phyloP scores from a whole-genome alignment of 53 echinoderm and acorn worm genomes.

The Arbacia lixula region DNA sequence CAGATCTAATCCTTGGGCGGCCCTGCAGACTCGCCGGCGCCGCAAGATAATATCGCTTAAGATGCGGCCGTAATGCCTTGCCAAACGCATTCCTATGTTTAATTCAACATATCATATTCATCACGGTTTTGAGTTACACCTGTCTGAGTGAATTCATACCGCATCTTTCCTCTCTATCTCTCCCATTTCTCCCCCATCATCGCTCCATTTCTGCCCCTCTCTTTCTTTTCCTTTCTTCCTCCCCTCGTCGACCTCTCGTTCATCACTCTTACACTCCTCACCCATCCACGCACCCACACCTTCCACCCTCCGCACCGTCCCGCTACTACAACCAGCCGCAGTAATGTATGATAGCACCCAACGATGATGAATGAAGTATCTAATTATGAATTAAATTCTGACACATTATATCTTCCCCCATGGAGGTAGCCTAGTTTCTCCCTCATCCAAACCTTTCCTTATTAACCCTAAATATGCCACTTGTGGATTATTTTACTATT shows the following conservation, averaged over 20 bases:
- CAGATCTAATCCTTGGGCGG: conserved; percentile 42
- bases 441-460: no score
- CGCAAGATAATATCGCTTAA: conserved; percentile 59
- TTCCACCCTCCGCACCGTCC: background rate
- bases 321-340: no score
- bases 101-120: conserved; percentile 62
- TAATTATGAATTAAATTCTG: conserved; percentile 15
- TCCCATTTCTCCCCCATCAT: background rate
- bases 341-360: no score
- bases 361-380: conserved; percentile 23
- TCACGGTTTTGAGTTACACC: conserved; percentile 41
- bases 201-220: conserved; percentile 3
- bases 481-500: no score
- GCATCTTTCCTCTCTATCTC: conserved; percentile 14
- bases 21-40: conserved; percentile 38
- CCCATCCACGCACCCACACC: background rate
- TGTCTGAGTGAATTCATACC: conserved; percentile 20
- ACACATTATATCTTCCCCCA: no score
- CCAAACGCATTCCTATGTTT: conserved; percentile 53
- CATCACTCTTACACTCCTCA: background rate
- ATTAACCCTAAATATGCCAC: no score
- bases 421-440: no score
- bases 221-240: background rate
- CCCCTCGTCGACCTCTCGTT: conserved; percentile 1
- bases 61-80: conserved; percentile 26